Base-by-base conservation (phyloP, 92 coral and sea anemone genomes). In the Zoanthus gigantus region DNA sequence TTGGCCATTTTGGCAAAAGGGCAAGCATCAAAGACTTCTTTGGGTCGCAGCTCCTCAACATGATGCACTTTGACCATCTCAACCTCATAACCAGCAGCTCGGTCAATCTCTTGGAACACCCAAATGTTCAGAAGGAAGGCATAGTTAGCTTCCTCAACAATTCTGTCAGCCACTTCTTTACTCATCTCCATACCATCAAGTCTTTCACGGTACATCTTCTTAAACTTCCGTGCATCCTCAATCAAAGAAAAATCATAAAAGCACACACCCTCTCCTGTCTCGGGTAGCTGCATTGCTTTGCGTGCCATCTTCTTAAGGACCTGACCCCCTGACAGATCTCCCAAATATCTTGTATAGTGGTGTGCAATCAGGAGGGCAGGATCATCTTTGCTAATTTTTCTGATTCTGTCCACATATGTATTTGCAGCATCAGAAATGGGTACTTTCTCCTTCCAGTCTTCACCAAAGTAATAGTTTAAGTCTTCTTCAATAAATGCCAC, bases 311-410 rank as follows among this genome's bases (percentile, higher is more conserved):
- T 95, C 92, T 95, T 93, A 30, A 96, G 84, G 79, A 96, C 90
- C 34, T 91, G 95, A 0, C 99, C 99, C 52, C 99, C 99, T 71
- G 99, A 92, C 71, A 96, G 87, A 87, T 96, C 99, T 2, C 99
- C 99, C 54, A 96, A 92, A 92, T 95, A 96, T 85, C 99, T 87
- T 46, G 98, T 93, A 86, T 96, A 96, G 88, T 95, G 98, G 87
- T 96, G 99, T 46, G 98, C 96, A 31, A 96, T 91, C 90, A 96
- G 89, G 66, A 96, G 92, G 53, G 92, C 69, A 42, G 99, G 99
- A 78, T 96, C 99, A 45, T 92, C 94, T 8, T 85, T 88, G 32
- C 94, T 89, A 9, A 96, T 91, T 88, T 95, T 85, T 84, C 87
- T 91, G 72, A 96, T 89, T 78, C 99, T 90, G 74, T 92, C 93